Conservation (phyloP, 2,888 invertebrate species). For the Calameuta pallipes region DNA sequence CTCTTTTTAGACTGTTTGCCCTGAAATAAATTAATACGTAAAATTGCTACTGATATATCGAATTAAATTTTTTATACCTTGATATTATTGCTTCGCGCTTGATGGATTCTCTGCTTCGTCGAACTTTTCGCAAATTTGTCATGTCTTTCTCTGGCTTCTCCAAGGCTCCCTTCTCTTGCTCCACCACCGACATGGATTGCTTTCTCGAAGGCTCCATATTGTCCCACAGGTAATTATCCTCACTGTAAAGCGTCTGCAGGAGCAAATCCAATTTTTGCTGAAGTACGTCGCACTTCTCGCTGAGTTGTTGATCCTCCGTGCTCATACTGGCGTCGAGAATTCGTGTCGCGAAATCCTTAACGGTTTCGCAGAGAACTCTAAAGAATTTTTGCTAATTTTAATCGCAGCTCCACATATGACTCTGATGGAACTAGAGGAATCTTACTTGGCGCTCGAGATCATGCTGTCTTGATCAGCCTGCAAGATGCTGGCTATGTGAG, state of each 20-base stretch:
- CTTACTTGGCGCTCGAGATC: conserved; percentile 78
- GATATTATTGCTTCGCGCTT: conserved; percentile 72
- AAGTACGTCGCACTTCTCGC: conserved; percentile 77
- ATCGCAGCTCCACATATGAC: too few relatives aligned
- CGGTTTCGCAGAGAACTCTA: conserved; percentile 79
- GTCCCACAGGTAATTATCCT: conserved; percentile 67
- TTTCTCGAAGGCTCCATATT: conserved; percentile 55
- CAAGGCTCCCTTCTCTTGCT: conserved; percentile 64
- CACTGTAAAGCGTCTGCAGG: conserved; percentile 78
- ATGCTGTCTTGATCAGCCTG: conserved; percentile 83
- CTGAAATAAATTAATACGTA: conserved; percentile 56
- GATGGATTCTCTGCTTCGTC: conserved; percentile 65
- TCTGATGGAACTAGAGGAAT: conserved; percentile 18
- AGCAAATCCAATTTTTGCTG: conserved; percentile 82
- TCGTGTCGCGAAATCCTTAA: conserved; percentile 79
- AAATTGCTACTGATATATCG: not conserved
- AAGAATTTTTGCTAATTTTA: conserved; percentile 3
- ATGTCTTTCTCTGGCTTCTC: conserved; percentile 71
- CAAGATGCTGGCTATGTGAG: conserved; percentile 86
- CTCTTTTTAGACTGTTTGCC: conserved; percentile 86
- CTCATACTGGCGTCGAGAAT: conserved; percentile 71
- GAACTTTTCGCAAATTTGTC: conserved; percentile 64
- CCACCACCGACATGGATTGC: conserved; percentile 26
- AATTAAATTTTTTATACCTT: conserved; percentile 42
- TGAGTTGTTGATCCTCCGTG: conserved; percentile 73